Base-by-base conservation (phyloP, 2,888 invertebrate genomes). In the Archips xylosteana region DNA sequence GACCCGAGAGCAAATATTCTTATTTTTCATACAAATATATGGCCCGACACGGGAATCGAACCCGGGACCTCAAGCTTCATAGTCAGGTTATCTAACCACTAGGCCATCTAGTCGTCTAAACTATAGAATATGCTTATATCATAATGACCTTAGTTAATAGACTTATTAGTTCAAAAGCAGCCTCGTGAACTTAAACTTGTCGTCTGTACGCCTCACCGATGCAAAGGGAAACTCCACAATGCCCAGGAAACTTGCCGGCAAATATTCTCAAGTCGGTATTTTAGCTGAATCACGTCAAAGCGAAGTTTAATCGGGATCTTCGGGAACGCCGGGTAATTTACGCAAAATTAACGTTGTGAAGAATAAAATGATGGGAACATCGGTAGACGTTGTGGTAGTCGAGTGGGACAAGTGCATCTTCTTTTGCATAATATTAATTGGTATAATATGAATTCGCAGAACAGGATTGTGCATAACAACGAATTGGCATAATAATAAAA, bases 201-300 rank as follows among this genome's bases (percentile, higher is more conserved):
- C n/a, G 62, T 36, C 42, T 51, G 71, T 54, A 45, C 4, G 57
- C 45, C 45, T 49, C n/a, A 49, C 49, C 57, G 59, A 63, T 57
- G 72, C 67, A 63, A 72, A 57, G 71, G 34, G 67, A 39, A 72
- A 57, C 68, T 59, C 59, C 57, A 73, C 73, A 73, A 73, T 73
- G 66, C 15, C 59, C 68, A 36, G 63, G 36, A 32, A 69, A 73
- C 63, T 69, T 65, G 61, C 49, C 61, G 65, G 69, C 64, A 64
- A 70, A 74, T 74, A 70, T 65, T 64, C 73, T 74, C 74, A 74
- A 74, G 74, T 70, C 69, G 69, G 70, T 64, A 64, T 74, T 74
- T 74, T 70, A 74, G 74, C 74, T 42, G 65, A 74, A 74, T 74
- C 69, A 70, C 74, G 65, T 74, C 70, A 74, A 74, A 74, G 73